A percentile compares a stretch with the other conserved stretches of the same genome.
These are phyloP conservation scores for Brachionus asplanchnoidis DNA, from an alignment of 1,140 invertebrate species.

Conservation along the genomic window DNA sequence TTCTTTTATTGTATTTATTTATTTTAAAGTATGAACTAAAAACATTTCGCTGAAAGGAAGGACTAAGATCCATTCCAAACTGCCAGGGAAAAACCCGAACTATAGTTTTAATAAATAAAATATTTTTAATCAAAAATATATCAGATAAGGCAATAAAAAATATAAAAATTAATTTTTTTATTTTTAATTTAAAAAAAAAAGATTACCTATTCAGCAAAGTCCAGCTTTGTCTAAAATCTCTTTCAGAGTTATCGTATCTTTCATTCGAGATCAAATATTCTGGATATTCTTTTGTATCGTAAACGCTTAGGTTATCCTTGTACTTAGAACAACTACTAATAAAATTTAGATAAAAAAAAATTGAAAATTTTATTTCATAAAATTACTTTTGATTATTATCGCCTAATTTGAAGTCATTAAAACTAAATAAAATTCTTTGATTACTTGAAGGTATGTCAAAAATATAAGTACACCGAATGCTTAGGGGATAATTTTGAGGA, in stretches of 20 bases:
- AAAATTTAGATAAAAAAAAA: neutral
- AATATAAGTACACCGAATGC: constrained; percentile 83
- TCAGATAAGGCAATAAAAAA: no score
- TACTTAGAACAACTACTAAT: constrained; percentile 1
- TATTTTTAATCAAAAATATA: no score
- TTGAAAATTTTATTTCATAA: neutral
- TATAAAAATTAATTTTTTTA: no score
- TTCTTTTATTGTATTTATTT: no score
- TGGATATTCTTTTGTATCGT: neutral
- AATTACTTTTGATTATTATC: neutral
- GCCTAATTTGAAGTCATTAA: constrained; percentile 77
- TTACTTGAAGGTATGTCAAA: constrained; percentile 58
- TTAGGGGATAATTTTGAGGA: constrained; percentile 87
- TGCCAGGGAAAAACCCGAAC: no score
- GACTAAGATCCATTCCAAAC: no score
- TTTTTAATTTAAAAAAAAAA: neutral
- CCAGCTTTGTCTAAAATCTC: constrained; percentile 14
- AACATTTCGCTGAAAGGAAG: no score
- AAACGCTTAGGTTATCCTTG: constrained; percentile 4
- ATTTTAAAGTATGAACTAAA: no score
- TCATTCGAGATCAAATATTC: neutral
- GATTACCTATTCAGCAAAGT: neutral
- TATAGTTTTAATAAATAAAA: no score
- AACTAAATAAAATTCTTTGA: constrained; percentile 83
- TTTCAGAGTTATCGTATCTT: neutral